Base-by-base conservation (phyloP, 2,113 vertebrate species). In the Myotis lucifugus region DNA sequence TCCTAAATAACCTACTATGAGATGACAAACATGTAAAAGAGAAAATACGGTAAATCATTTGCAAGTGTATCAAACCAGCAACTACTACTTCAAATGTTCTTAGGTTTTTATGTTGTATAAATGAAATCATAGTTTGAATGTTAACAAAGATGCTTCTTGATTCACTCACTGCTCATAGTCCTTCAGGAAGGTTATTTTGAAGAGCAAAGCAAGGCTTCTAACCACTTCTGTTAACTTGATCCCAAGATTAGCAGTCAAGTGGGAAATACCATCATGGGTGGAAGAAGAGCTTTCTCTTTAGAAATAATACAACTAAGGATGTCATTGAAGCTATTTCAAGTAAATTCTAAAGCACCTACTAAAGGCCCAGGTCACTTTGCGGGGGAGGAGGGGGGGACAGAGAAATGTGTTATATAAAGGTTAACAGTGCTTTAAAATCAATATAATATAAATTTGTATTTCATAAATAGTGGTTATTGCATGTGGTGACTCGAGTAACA, bases 391-490 rank as follows among this genome's bases (percentile, higher is more conserved):
- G 8, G 6, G 25, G 0, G 17, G 5, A 2, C 25, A 61, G 10
- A 25, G 25, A 27, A 50, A 50, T 10, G 23, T 56, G 5, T 48
- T 46, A 7, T 46, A 37, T 54, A 86, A 89, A 82, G 52, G 12
- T 50, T 87, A 79, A 40, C 54, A 52, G 4, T 76, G 21, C 23
- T 95, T 95, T 87, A 84, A 93, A 97, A 87, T 92, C 82, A 83
- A 78, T 79, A 61, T 25, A 23, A 15, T 69, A 46, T 79, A 50
- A 92, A 90, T 74, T 4, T 15, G 5, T 48, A 19, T 83, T 74
- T 87, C 70, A 79, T 78, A 93, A 95, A 54, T 81, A 83, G 15
- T 61, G 25, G 70, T 82, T 77, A 83, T 85, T 37, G 11, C 54
- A 84, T 84, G 6, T 73, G 54, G 78, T 82, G 54, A 91, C 61